Conservation (phyloP, 1,140 invertebrate genomes). For the Dendrolimus kikuchii region DNA sequence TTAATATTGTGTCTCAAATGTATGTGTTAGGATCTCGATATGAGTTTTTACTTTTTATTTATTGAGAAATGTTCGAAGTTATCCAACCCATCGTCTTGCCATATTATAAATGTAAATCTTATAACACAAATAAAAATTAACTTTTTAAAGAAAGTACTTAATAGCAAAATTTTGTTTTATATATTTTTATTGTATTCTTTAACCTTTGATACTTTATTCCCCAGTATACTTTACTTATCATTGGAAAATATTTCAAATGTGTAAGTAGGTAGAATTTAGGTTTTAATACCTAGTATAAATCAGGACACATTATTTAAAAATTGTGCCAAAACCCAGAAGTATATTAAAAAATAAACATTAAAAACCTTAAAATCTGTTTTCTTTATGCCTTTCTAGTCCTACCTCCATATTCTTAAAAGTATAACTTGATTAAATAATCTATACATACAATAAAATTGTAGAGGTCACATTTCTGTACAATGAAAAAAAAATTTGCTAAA, state of each 20-base stretch:
- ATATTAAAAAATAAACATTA: slow-evolving; percentile 65
- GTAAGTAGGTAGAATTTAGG: slow-evolving; percentile 54
- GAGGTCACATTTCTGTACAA: no score
- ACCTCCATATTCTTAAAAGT: no score
- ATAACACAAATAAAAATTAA: no score
- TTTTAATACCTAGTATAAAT: slow-evolving; percentile 62
- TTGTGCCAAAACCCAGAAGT: slow-evolving; percentile 71
- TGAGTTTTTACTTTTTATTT: slow-evolving; percentile 25
- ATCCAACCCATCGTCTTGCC: slow-evolving; percentile 17
- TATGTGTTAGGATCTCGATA: slow-evolving; percentile 46
- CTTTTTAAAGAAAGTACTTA: slow-evolving; percentile 13
- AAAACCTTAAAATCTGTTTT: slow-evolving; percentile 42
- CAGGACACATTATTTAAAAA: slow-evolving; percentile 67
- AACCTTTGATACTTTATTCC: slow-evolving; percentile 28
- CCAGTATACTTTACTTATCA: slow-evolving; percentile 18
- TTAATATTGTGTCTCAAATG: slow-evolving; percentile 42
- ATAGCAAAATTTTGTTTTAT: slow-evolving; percentile 16
- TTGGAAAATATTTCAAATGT: slow-evolving; percentile 33
- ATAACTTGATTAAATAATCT: no score
- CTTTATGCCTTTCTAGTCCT: slow-evolving; percentile 15
- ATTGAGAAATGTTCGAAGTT: slow-evolving; percentile 7
- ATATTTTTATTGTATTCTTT: slow-evolving; percentile 20
- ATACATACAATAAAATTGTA: no score
- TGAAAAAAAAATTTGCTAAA: no score
- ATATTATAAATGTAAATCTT: slow-evolving; percentile 3